Evolutionary conservation across 1,140 invertebrate species (phyloP).

Genomic region (Caenorhabditis latens): DNA sequence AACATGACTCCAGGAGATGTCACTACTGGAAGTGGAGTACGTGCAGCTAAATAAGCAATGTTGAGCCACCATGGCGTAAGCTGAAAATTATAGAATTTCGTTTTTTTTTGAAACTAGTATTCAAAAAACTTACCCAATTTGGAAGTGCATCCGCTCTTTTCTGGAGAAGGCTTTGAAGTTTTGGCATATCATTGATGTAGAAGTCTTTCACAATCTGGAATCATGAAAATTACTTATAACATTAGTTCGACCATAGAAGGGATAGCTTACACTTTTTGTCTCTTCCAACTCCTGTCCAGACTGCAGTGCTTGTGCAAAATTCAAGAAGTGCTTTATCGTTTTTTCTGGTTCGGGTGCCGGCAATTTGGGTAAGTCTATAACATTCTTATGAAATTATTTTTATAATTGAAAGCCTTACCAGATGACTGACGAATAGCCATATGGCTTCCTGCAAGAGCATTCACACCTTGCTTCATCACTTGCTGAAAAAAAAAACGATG

Average conservation of each 20-base stretch:
- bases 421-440: neutral
- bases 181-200: conserved; percentile 65
- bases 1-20: conserved; percentile 75
- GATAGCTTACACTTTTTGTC: conserved; percentile 41
- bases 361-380: conserved; percentile 50
- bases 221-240: neutral
- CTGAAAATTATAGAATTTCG: conserved; percentile 59
- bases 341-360: conserved; percentile 58
- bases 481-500: conserved; percentile 15
- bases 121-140: conserved; percentile 72
- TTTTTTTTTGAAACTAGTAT: neutral
- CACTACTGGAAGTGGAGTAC: conserved; percentile 74
- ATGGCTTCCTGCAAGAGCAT: neutral
- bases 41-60: conserved; percentile 71
- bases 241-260: neutral
- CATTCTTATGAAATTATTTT: neutral
- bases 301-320: conserved; percentile 58
- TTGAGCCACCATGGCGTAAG: conserved; percentile 77
- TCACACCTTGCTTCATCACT: conserved; percentile 20
- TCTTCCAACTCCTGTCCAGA: conserved; percentile 57
- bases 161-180: conserved; percentile 70
- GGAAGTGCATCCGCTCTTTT: conserved; percentile 69
- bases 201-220: conserved; percentile 67
- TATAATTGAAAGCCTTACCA: neutral
- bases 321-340: conserved; percentile 58